Base-by-base conservation (phyloP, 2,888 invertebrate species). In the Rhyacophila evoluta region DNA sequence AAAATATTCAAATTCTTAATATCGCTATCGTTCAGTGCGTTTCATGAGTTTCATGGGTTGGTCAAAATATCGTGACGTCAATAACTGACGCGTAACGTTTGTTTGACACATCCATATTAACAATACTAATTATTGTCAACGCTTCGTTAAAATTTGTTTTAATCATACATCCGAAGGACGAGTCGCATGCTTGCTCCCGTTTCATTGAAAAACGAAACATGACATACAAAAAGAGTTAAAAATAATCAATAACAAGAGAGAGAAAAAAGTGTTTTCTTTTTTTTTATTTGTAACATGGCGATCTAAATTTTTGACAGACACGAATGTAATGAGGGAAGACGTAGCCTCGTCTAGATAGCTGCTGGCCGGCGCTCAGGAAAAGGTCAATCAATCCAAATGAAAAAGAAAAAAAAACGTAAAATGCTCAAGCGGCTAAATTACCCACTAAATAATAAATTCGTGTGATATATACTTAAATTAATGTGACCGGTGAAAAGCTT, bases 301-400 rank as follows among this genome's bases (percentile, higher is more conserved):
- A 55, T 55, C 55, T 55, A 19, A 55, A 55, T 55, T 19, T 55
- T 55, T 55, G 55, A 55, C 55, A 55, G 55, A 25, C 55, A 19
- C 55, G 55, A 55, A 55, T 19, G 55, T 55, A 55, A 55, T 55
- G 55, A 55, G 55, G 55, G 55, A 55, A 55, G 55, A 55, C 55
- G 55, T 55, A 55, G 55, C 55, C 55, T 55, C 55, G 55, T 55
- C 55, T 19, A 19, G 19, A 55, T 55, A 12, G 55, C 55, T 12
- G 55, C 55, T 55, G 55, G 55, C 55, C 55, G 25, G 12, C 55
- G 55, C 19, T 55, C 55, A 55, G 55, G 41, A 19, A 55, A 55
- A 55, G 55, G 55, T 55, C 55, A 55, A 55, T 55, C 55, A 55
- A 55, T 55, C 19, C 19, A 19, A 55, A 55, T 25, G 25, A 55